Evolutionary conservation across 2,113 vertebrate genomes (phyloP).

Genomic region (Trachemys scripta): DNA sequence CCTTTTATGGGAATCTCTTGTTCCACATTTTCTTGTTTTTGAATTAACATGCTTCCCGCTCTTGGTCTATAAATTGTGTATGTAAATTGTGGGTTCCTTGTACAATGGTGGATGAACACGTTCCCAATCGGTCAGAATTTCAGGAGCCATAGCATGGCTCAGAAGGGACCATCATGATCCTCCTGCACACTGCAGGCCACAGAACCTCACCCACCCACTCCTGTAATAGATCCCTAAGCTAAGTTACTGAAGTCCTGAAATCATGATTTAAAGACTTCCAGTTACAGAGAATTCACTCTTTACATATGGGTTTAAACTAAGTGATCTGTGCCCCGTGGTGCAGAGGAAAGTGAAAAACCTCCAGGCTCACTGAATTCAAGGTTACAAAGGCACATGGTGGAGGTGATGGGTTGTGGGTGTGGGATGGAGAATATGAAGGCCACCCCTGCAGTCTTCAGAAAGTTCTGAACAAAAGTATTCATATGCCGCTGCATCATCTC

Average conservation of each 20-base stretch:
- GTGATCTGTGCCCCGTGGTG: too few relatives aligned
- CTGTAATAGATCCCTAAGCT: too few relatives aligned
- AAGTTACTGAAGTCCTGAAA: too few relatives aligned
- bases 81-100: neutral
- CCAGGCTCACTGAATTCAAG: neutral
- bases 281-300: too few relatives aligned
- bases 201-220: too few relatives aligned
- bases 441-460: neutral
- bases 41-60: rapidly evolving
- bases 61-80: neutral
- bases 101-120: neutral
- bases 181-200: too few relatives aligned
- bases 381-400: neutral
- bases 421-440: neutral
- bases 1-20: neutral
- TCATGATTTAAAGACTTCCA: too few relatives aligned
- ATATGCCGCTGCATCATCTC: neutral
- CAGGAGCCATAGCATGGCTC: neutral
- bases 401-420: neutral
- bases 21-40: neutral
- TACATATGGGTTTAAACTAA: too few relatives aligned
- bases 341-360: too few relatives aligned
- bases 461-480: neutral
- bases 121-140: neutral
- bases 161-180: too few relatives aligned